Evolutionary conservation across 2,797 vertebrate genomes (phyloP), one percentile per base, ranked within the genome.

Genomic region (Coreius guichenoti): DNA sequence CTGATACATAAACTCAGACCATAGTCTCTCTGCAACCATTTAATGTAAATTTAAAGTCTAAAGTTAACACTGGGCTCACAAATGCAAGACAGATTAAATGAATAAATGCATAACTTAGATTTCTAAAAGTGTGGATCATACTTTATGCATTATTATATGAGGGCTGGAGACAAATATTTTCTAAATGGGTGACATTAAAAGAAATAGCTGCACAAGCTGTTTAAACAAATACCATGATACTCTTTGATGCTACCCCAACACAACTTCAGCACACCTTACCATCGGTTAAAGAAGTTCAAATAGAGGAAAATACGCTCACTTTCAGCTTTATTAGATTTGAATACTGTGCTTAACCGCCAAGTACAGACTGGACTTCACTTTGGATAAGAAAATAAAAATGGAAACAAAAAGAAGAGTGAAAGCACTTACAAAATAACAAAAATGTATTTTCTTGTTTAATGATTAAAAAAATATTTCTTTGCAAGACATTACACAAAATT

Each of bases 401-500:
- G 86, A 85, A 87, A 86, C 61, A 82, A 91, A 88, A 87, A 86
- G 74, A 85, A 90, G 89, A 61, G 47, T 92, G 76, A 87, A 88
- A 90, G 91, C 89, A 92, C 89, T 89, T 88, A 91, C 88, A 92
- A 82, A 91, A 91, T 86, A 90, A 90, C 86, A 83, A 89, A 90
- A 92, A 91, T 83, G 87, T 92, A 91, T 94, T 95, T 92, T 94
- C 89, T 95, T 76, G 89, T 91, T 94, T 95, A 95, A 96, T 95
- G 95, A 95, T 91, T 96, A 95, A 96, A 96, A 96, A 96, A 95
- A 96, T 95, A 96, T 93, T 95, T 96, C 92, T 96, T 94, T 96
- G 94, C 92, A 89, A 93, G 94, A 93, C 93, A 92, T 94, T 91
- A 95, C 92, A 93, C 89, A 88, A 87, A 93, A 91, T 90, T 91